Base-by-base conservation (phyloP, 2,888 invertebrate species). In the Nomada ruficornis region DNA sequence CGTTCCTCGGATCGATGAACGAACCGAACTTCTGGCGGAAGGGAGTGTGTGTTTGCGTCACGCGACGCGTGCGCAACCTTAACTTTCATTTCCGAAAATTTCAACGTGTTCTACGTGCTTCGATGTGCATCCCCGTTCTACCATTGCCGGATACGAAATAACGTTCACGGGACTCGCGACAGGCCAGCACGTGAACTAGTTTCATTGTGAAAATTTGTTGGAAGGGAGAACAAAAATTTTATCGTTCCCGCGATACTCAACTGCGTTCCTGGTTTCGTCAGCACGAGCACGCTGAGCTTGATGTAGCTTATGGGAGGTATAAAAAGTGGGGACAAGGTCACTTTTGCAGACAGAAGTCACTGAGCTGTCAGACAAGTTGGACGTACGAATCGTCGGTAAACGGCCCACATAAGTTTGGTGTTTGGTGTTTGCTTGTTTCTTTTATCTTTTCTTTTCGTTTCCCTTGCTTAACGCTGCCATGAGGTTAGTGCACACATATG, bases 261-360 rank as follows among this genome's bases (percentile, higher is more conserved):
- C 11, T 36, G 59, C 64, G 52, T 42, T 50, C 47, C 18, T 47
- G n/a, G 50, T 75, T 80, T 77, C 70, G 54, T 75, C 75, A 73
- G 57, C 67, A 11, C 26, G n/a, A 11, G 10, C 26, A 9, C 74
- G 52, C 62, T 69, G 50, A 20, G 59, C 36, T 47, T 44, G 23
- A 20, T 36, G 47, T 26, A 54, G 72, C 60, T 42, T 75, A 59
- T 74, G 71, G 64, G 65, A 47, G 44, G 82, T 90, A 89, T 91
- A 91, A 91, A 92, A 93, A 88, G 90, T 88, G 89, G 91, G 90
- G 90, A 86, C 90, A 93, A 93, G 93, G 93, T 93, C 92, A 92
- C 91, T 90, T 92, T 89, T 82, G 73, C 79, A 81, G 88, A 89
- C 90, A 91, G 86, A 89, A 86, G 84, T 84, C 88, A 87, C 70